phyloP scores from a whole-genome alignment of 2,113 vertebrate genomes.

The Chamaetylas fuelleborni region DNA sequence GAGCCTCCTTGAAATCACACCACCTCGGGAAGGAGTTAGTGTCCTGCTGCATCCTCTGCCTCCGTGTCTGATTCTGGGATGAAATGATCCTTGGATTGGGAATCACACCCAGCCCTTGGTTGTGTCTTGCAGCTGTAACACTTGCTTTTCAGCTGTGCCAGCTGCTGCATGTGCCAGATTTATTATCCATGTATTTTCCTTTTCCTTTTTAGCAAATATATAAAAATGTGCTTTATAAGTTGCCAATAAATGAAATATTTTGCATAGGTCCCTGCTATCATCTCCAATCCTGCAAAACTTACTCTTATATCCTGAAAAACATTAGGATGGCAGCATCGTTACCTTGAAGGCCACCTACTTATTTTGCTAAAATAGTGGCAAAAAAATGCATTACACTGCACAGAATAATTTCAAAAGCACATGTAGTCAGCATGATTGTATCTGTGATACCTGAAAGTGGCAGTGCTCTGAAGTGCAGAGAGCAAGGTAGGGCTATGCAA shows the following conservation, averaged over 20 bases:
- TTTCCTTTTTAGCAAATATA: neutral
- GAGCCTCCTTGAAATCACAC: neutral
- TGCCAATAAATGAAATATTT: neutral
- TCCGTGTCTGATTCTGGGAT: neutral
- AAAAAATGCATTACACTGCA: neutral
- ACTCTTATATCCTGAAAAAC: neutral
- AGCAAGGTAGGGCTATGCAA: neutral
- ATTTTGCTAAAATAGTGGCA: neutral
- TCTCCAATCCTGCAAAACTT: neutral
- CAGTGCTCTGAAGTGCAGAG: neutral
- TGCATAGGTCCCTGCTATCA: neutral
- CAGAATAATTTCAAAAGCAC: neutral
- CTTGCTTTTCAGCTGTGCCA: neutral
- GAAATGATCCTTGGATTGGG: neutral
- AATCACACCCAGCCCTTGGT: neutral
- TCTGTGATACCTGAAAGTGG: neutral
- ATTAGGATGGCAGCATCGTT: neutral
- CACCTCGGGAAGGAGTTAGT: neutral
- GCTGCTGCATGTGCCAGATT: neutral
- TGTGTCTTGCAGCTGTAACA: neutral
- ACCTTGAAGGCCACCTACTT: neutral
- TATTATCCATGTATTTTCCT: neutral
- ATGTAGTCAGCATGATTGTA: fast-evolving
- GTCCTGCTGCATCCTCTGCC: neutral
- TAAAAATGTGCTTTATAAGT: neutral